These are phyloP conservation scores for Neodontobutis hainanensis DNA, from an alignment of 2,113 vertebrate species.

Conservation along the genomic window DNA sequence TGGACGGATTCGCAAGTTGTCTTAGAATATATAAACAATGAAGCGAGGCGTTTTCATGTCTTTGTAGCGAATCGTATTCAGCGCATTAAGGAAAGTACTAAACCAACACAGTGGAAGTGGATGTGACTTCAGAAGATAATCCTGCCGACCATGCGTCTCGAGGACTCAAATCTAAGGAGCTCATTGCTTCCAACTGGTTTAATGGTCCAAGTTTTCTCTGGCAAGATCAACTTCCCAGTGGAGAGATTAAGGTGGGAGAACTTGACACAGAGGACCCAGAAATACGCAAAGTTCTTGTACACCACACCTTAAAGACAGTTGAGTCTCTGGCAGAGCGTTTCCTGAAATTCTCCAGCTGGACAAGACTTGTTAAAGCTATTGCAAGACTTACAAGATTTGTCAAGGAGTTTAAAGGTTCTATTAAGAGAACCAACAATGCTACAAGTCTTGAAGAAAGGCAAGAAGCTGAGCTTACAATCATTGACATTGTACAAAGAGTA, in stretches of 20 bases:
- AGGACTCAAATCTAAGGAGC: slow-evolving; percentile 23
- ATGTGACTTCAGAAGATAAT: slow-evolving; percentile 24
- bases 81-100: slow-evolving; percentile 4
- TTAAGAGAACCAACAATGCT: too few species aligned
- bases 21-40: slow-evolving; percentile 14
- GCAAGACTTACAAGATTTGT: too few species aligned
- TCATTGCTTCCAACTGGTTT: slow-evolving; percentile 34
- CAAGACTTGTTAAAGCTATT: slow-evolving; percentile 29
- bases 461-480: too few species aligned
- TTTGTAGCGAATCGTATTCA: slow-evolving; percentile 36
- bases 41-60: slow-evolving; percentile 14
- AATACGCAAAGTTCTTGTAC: slow-evolving; percentile 23
- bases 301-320: slow-evolving; percentile 22
- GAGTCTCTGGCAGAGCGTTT: slow-evolving; percentile 25
- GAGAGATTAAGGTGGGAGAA: slow-evolving; percentile 26
- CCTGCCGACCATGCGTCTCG: slow-evolving; percentile 29
- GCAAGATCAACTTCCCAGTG: slow-evolving; percentile 19
- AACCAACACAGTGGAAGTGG: not conserved
- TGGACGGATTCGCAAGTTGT: slow-evolving; percentile 4
- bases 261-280: not conserved
- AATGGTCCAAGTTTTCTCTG: slow-evolving; percentile 37
- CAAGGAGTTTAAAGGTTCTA: too few species aligned
- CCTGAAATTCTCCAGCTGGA: slow-evolving; percentile 34
- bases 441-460: too few species aligned
- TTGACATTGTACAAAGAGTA: too few species aligned